These are phyloP conservation scores for Drosophila ohnishii DNA, from an alignment of 1,140 invertebrate species.

Conservation along the genomic window DNA sequence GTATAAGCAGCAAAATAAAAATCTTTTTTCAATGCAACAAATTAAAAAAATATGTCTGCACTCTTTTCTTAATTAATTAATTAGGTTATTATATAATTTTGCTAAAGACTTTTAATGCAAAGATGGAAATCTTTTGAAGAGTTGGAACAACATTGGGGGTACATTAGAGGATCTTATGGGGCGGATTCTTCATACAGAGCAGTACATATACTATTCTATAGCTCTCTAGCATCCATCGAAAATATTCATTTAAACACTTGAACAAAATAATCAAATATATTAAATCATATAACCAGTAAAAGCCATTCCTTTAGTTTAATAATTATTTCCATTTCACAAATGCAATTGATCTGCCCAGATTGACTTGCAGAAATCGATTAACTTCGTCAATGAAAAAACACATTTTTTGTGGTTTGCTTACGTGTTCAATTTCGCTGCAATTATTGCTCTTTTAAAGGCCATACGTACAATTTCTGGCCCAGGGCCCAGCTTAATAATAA, in stretches of 20 bases:
- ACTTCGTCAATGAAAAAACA: constrained; percentile 34
- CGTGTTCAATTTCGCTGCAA: constrained; percentile 43
- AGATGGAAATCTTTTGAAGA: not conserved
- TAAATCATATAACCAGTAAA: not conserved
- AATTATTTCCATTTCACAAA: not conserved
- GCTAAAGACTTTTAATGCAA: no score
- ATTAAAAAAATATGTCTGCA: not conserved
- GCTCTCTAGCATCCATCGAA: no score
- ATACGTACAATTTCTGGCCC: constrained; percentile 33
- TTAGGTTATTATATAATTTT: not conserved
- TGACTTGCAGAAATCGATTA: constrained; percentile 30
- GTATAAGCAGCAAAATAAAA: constrained; percentile 15
- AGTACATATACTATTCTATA: no score
- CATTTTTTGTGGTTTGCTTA: constrained; percentile 29
- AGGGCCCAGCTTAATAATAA: constrained; percentile 35
- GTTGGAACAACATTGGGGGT: not conserved
- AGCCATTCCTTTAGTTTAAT: not conserved
- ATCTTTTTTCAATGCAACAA: constrained; percentile 19
- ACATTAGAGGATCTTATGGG: no score
- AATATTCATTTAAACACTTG: not conserved
- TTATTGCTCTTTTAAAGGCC: constrained; percentile 39
- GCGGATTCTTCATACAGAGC: no score
- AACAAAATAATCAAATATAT: not conserved
- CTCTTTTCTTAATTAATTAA: not conserved
- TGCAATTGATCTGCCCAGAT: no score